A percentile compares a stretch with the other conserved stretches of the same genome.
Conservation (phyloP, 2,797 vertebrate species). For the Graptemys geographica region DNA sequence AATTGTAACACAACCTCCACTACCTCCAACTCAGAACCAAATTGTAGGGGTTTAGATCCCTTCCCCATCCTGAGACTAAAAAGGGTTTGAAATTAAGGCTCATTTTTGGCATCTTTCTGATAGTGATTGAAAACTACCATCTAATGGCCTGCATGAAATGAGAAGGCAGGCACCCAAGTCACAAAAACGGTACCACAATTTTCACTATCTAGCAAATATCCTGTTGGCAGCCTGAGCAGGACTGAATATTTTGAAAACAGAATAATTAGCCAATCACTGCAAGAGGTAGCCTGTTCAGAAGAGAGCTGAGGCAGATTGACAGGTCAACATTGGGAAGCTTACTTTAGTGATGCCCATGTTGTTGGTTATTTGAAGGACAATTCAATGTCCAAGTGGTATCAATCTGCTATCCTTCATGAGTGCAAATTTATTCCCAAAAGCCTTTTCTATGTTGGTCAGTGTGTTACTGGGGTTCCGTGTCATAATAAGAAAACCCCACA, state of each 20-base stretch:
- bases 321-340: neutral
- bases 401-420: neutral
- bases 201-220: neutral
- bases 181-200: neutral
- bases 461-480: neutral
- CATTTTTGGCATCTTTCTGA: neutral
- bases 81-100: neutral
- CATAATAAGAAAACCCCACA: neutral
- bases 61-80: neutral
- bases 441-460: neutral
- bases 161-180: neutral
- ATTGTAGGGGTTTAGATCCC: neutral
- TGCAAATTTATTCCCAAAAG: slow-evolving; percentile 3
- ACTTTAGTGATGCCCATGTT: neutral
- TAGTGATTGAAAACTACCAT: neutral
- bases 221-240: neutral
- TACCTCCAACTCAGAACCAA: neutral
- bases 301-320: neutral
- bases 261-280: neutral
- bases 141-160: fast-evolving
- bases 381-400: neutral
- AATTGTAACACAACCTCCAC: neutral
- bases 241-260: neutral
- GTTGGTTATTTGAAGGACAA: neutral
- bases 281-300: neutral